Percentiles rank a stretch among this genome's conserved stretches.
phyloP scores from a whole-genome alignment of 2,113 vertebrate genomes.

The Bothrops jararaca region DNA sequence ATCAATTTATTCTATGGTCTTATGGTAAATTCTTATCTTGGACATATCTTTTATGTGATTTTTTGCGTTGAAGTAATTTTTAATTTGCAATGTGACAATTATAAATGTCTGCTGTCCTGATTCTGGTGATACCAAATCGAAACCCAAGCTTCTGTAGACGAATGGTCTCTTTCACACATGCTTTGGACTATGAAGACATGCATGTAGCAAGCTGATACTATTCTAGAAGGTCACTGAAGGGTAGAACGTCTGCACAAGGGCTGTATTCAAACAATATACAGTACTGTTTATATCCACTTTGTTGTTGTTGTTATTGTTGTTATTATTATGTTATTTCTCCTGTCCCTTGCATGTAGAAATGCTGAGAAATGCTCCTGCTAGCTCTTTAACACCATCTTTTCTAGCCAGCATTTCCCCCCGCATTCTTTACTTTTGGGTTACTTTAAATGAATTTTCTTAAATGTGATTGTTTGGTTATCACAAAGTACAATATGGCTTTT shows the following conservation, averaged over 20 bases:
- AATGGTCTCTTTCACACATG: constrained; percentile 86
- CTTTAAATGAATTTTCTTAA: neutral
- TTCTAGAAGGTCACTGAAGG: constrained; percentile 82
- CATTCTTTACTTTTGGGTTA: neutral
- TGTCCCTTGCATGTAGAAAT: constrained; percentile 79
- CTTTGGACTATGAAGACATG: constrained; percentile 88
- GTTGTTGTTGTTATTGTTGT: constrained; percentile 63
- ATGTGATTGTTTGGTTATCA: neutral
- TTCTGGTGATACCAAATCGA: constrained; percentile 77
- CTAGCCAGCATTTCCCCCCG: constrained; percentile 34
- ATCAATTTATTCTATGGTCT: constrained; percentile 75
- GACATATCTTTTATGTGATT: constrained; percentile 70
- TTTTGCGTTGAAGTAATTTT: constrained; percentile 68
- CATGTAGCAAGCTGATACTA: constrained; percentile 81
- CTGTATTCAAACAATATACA: constrained; percentile 80
- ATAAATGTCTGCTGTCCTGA: constrained; percentile 69
- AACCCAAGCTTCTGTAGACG: constrained; percentile 73
- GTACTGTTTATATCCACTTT: constrained; percentile 70
- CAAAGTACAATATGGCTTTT: constrained; percentile 27
- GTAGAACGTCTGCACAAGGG: constrained; percentile 81
- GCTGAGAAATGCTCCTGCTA: constrained; percentile 76
- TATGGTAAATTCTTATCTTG: constrained; percentile 61
- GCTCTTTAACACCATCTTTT: constrained; percentile 48
- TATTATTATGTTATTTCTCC: constrained; percentile 48
- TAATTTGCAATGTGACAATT: constrained; percentile 75